A percentile compares a stretch with the other conserved stretches of the same genome.
phyloP scores from a whole-genome alignment of 2,888 invertebrate genomes.

The Portevinia maculata region DNA sequence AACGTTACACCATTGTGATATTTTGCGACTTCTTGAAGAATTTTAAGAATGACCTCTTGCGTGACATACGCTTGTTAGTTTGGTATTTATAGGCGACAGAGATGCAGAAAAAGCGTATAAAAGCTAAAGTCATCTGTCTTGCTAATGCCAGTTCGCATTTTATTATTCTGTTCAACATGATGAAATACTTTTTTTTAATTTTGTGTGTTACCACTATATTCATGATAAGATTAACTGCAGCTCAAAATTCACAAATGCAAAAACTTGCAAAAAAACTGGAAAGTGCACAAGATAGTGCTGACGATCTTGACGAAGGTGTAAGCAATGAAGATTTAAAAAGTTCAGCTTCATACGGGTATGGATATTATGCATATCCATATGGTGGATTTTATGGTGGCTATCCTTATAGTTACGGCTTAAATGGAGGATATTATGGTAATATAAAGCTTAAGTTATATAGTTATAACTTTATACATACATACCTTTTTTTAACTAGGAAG shows the following conservation, averaged over 20 bases:
- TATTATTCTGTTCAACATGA: constrained; percentile 36
- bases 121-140: constrained; percentile 19
- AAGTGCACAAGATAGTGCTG: constrained; percentile 53
- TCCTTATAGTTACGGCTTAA: constrained; percentile 18
- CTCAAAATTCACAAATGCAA: constrained; percentile 1
- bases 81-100: background rate
- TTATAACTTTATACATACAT: background rate
- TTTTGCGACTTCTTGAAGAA: constrained; percentile 27
- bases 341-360: constrained; percentile 80
- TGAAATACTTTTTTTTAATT: background rate
- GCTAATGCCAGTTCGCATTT: constrained; percentile 28
- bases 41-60: constrained; percentile 33
- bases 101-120: constrained; percentile 44
- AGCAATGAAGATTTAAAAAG: constrained; percentile 80
- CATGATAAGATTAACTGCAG: background rate
- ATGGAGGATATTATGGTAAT: constrained; percentile 59
- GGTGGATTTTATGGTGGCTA: constrained; percentile 77
- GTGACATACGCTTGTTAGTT: constrained; percentile 19
- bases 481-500: constrained; percentile 15
- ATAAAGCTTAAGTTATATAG: constrained; percentile 29
- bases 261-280: constrained; percentile 1
- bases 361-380: constrained; percentile 80
- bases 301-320: constrained; percentile 70
- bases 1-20: constrained; percentile 58
- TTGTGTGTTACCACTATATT: constrained; percentile 11